Base-by-base conservation (phyloP, 2,797 vertebrate species). In the Sphenopsis melanotis region DNA sequence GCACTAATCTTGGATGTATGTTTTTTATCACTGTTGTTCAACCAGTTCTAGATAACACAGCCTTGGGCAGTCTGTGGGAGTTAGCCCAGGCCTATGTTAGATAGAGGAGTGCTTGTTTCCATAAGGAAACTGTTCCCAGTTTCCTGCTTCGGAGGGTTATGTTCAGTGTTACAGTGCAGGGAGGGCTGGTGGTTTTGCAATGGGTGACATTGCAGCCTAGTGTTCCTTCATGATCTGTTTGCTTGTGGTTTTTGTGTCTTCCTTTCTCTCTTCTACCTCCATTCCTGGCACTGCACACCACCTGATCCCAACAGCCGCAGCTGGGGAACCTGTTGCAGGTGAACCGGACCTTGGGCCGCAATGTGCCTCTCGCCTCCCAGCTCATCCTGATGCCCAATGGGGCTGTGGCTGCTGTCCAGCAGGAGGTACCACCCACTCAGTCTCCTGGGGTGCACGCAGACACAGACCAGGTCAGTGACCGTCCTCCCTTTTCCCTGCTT, bases 371-470 rank as follows among this genome's bases (percentile, higher is more conserved):
- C 57, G 98, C 99, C 92, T 98, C 99, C 95, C 99, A 99, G 83
- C 99, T 99, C 96, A 99, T 99, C 98, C 99, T 99, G 95, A 99
- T 99, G 99, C 99, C 99, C 81, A 99, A 99, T 44, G 99, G 99
- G 95, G 98, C 99, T 20, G 98, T 99, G 97, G 99, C 99, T 59
- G 98, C 99, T 72, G 98, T 99, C 57, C 98, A 98, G 94, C 98
- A 98, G 95, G 99, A 99, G 95, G 98, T 98, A 29, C 96, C 98
- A 55, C 97, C 98, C 83, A 97, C 98, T 79, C 98, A 97, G 90
- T 98, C 97, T 94, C 96, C 98, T 24, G 98, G 95, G 95, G 97
- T 97, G 92, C 99, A 99, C 61, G 95, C 98, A 96, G 99, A 99
- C 94, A 98, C 97, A 85, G 99, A 99, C 97, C 99, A 99, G 98